Evolutionary conservation across 2,113 vertebrate species (phyloP).

Genomic region (Cheirogaleus medius): DNA sequence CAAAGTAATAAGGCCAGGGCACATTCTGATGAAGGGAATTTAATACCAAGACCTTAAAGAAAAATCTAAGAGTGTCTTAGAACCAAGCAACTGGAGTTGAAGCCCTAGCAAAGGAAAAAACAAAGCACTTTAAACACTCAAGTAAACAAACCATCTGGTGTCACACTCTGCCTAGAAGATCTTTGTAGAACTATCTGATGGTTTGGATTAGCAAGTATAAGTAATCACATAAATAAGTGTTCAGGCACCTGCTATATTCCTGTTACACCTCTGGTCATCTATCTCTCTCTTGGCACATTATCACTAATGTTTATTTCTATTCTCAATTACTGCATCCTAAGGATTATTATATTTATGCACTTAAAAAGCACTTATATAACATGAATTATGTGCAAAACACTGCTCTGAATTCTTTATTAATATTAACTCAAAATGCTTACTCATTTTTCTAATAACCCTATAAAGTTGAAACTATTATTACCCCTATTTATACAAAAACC

Average conservation of each 20-base stretch:
- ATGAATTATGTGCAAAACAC: not conserved
- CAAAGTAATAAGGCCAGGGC: not conserved
- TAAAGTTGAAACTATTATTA: conserved; percentile 24
- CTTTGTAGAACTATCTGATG: not conserved
- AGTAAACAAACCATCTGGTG: not conserved
- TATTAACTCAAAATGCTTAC: conserved; percentile 40
- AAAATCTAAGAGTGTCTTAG: not conserved
- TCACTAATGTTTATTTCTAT: conserved; percentile 17
- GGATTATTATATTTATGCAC: conserved; percentile 10
- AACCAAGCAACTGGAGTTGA: not conserved
- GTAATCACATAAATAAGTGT: not conserved
- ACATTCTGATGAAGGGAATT: not conserved
- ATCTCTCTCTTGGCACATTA: not conserved
- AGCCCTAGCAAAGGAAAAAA: not conserved
- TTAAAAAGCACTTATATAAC: not conserved
- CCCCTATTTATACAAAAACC: conserved; percentile 29
- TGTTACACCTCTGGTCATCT: not conserved
- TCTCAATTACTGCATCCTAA: not conserved
- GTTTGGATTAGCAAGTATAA: not conserved
- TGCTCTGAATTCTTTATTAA: conserved; percentile 39
- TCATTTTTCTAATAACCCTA: conserved; percentile 35
- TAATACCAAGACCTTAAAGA: not conserved
- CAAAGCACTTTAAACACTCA: not conserved
- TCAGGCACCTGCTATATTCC: not conserved
- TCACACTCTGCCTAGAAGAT: not conserved